Percentiles rank a stretch among this genome's conserved stretches.
phyloP scores from a whole-genome alignment of 2,888 invertebrate species.

The Cerceris ruficornis region DNA sequence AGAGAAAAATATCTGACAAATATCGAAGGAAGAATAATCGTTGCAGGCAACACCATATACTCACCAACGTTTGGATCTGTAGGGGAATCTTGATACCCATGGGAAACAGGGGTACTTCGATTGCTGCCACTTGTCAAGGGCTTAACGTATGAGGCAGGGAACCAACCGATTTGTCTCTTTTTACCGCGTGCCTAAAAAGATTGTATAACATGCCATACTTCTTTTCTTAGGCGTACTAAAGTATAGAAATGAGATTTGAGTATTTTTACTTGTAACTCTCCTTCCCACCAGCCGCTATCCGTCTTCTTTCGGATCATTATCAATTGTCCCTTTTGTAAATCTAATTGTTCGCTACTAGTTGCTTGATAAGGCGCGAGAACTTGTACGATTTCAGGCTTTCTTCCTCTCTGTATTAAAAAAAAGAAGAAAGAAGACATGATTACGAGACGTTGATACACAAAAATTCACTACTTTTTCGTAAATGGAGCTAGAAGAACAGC shows the following conservation, averaged over 20 bases:
- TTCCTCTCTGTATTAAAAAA: slow-evolving; percentile 84
- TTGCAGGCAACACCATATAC: slow-evolving; percentile 39
- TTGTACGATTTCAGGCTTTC: slow-evolving; percentile 95
- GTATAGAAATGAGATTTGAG: slow-evolving; percentile 2
- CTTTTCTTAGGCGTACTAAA: too few species aligned
- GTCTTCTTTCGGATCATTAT: slow-evolving; percentile 98
- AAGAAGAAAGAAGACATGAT: slow-evolving; percentile 45
- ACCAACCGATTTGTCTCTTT: slow-evolving; percentile 98
- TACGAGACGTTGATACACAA: slow-evolving; percentile 9
- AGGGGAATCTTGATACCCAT: slow-evolving; percentile 80
- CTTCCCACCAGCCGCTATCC: slow-evolving; percentile 99
- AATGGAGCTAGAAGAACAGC: too few species aligned
- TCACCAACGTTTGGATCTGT: slow-evolving; percentile 79
- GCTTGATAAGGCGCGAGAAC: slow-evolving; percentile 97
- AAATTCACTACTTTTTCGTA: too few species aligned
- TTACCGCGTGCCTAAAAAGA: slow-evolving; percentile 86
- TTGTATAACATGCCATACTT: not conserved
- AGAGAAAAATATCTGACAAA: not conserved
- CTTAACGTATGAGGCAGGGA: slow-evolving; percentile 99
- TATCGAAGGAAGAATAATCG: not conserved
- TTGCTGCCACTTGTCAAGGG: slow-evolving; percentile 79
- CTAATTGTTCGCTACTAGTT: slow-evolving; percentile 95
- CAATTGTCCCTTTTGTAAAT: slow-evolving; percentile 94
- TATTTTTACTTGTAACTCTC: slow-evolving; percentile 92
- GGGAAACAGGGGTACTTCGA: slow-evolving; percentile 80